Evolutionary conservation across 2,888 invertebrate species (phyloP), one percentile per base, ranked within the genome.

Genomic region (Heteromurus nitidus): DNA sequence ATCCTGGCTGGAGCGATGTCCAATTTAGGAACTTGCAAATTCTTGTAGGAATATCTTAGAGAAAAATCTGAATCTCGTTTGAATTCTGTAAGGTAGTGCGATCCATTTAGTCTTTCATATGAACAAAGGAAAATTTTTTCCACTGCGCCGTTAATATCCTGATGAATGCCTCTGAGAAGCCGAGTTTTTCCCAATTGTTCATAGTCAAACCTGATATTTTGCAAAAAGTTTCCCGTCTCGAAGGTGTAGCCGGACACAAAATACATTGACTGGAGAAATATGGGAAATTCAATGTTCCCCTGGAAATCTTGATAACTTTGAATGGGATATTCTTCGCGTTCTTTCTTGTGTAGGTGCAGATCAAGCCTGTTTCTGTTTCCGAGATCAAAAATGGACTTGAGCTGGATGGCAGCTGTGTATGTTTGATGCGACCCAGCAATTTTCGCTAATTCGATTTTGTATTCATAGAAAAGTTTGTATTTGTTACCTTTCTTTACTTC

Each of bases 341-440:
- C 3, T 60, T 70, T 70, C 1, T 16, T 1, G n/a, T 22, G 26
- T n/a, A 42, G 60, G 0, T n/a, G 5, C 26, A 70, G 11, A 22
- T 42, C 26, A 24, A 70, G n/a, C 3, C 7, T 3, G 9, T n/a
- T 42, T 3, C 11, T 3, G n/a, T n/a, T 2, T 1, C n/a, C 31
- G 0, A 7, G 2, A 42, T 70, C 58, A 2, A 16, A 3, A 7
- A 70, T 20, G 0, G 58, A 42, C 24, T 70, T 58, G 0, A 70
- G 44, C 3, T 42, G 58, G 20, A 70, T 44, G 11, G 26, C 44
- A 1, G 70, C 58, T 11, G 70, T 70, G 18, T 26, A 70, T 0
- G n/a, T 16, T 9, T 58, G 22, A 16, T 55, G 24, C 5, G 7
- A 9, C 3, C 24, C 20, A 16, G 31, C 3, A 1, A 55, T 18